Evolutionary conservation across 2,113 vertebrate species (phyloP).

Genomic region (Prunella fulvescens): DNA sequence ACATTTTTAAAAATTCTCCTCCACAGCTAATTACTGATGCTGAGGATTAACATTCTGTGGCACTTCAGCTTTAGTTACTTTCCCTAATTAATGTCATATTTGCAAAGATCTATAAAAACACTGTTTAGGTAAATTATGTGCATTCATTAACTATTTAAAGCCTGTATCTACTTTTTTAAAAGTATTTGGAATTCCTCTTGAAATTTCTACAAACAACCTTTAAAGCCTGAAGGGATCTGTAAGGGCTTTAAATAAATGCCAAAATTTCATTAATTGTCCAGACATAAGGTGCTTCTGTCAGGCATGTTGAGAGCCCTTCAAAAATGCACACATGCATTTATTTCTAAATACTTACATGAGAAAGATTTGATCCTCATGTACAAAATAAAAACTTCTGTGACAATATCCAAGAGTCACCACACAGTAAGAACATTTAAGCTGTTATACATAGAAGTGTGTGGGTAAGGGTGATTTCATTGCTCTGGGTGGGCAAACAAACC

Average conservation of each 20-base stretch:
- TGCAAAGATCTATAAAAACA: conserved; percentile 64
- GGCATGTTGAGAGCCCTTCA: neutral
- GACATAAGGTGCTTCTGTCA: neutral
- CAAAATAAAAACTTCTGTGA: neutral
- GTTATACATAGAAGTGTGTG: neutral
- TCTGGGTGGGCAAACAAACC: neutral
- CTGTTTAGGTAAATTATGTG: conserved; percentile 56
- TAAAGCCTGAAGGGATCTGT: neutral
- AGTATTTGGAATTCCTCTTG: neutral
- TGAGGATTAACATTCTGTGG: conserved; percentile 57
- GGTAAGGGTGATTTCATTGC: neutral
- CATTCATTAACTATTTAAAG: conserved; percentile 49
- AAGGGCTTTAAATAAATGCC: neutral
- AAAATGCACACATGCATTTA: neutral
- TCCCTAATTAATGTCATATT: conserved; percentile 66
- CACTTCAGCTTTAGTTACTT: conserved; percentile 64
- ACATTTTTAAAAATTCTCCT: conserved; percentile 39
- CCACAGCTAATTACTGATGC: conserved; percentile 53
- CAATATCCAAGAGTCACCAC: neutral
- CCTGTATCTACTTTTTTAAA: neutral
- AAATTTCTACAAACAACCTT: neutral
- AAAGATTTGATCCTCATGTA: neutral
- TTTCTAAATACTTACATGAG: neutral
- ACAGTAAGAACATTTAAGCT: neutral
- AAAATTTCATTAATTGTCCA: neutral